A percentile compares a stretch with the other conserved stretches of the same genome.
Conservation (phyloP, 1,140 invertebrate species). For the Teleogryllus occipitalis region DNA sequence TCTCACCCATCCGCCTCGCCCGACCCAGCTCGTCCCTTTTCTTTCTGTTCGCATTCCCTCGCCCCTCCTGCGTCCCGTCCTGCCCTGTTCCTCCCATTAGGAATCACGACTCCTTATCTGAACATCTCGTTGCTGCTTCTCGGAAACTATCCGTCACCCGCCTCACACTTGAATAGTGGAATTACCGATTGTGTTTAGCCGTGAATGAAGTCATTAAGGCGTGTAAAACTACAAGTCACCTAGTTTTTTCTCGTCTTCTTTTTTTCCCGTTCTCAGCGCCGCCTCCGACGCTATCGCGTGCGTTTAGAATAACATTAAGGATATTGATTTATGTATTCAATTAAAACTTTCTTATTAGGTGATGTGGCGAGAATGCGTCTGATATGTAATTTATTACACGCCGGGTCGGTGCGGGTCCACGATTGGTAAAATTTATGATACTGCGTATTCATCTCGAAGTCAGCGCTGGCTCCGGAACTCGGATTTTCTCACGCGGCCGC, state of each 20-base stretch:
- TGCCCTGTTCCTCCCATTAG: too few species aligned
- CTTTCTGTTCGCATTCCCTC: neutral
- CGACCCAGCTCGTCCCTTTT: neutral
- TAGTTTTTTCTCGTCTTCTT: neutral
- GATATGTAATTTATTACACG: neutral
- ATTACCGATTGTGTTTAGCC: neutral
- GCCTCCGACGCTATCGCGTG: neutral
- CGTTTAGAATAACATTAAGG: constrained; percentile 1
- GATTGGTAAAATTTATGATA: too few species aligned
- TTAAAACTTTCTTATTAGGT: neutral
- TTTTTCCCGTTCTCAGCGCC: neutral
- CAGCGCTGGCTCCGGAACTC: too few species aligned
- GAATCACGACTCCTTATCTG: too few species aligned
- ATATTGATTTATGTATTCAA: neutral
- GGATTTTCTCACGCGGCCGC: too few species aligned
- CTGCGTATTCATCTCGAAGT: too few species aligned
- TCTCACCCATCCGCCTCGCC: too few species aligned
- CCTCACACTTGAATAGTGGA: neutral
- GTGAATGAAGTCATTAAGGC: constrained; percentile 4
- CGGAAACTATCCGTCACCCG: neutral
- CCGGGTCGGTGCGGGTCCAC: too few species aligned
- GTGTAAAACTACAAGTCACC: constrained; percentile 4
- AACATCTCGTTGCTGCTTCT: neutral
- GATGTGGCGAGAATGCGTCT: neutral
- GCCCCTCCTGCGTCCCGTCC: neutral